Evolutionary conservation across 2,888 invertebrate genomes (phyloP), one percentile per base, ranked within the genome.

Genomic region (Papilio protenor): DNA sequence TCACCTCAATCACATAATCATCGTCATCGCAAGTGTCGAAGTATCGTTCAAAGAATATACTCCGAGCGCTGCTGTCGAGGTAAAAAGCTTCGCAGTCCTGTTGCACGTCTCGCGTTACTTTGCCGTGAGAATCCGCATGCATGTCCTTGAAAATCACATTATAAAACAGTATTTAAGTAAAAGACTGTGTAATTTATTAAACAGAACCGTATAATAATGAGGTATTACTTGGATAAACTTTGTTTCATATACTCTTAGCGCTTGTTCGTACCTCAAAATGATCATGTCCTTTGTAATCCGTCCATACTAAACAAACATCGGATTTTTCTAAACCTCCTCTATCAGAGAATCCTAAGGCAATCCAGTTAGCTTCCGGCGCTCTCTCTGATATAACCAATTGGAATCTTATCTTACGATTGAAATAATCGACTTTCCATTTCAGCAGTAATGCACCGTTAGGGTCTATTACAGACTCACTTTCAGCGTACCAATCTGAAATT

Each of bases 21-120:
- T 97, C 96, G 88, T 97, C 97, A 75, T 98, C 98, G 85, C 98
- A 98, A 2, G 98, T 98, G 87, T 98, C 98, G 85, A 98, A 98
- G 86, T 96, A 96, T 76, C 98, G 95, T 52, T 96, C 95, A 86
- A 97, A 98, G 1, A 96, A 96, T 86, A 98, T 96, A 81, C 96
- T 96, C 76, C 96, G 96, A 14, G 96, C 94, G 74, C 96, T 95
- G 61, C 95, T 93, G 73, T 95, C 91, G 45, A 93, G 86, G 77
- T 87, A 93, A 83, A 97, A 97, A 23, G 95, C 89, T 6, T 95
- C 89, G 85, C 98, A 98, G 87, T 98, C 96, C 88, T 98, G 97
- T 75, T 96, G 96, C 18, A 90, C 85, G 85, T 98, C 98, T 61
- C 96, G 90, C 71, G 95, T 91, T 69, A 98, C 88, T 81, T 95